Base-by-base conservation (phyloP, 2,888 invertebrate species). In the Antheraea yamamai region DNA sequence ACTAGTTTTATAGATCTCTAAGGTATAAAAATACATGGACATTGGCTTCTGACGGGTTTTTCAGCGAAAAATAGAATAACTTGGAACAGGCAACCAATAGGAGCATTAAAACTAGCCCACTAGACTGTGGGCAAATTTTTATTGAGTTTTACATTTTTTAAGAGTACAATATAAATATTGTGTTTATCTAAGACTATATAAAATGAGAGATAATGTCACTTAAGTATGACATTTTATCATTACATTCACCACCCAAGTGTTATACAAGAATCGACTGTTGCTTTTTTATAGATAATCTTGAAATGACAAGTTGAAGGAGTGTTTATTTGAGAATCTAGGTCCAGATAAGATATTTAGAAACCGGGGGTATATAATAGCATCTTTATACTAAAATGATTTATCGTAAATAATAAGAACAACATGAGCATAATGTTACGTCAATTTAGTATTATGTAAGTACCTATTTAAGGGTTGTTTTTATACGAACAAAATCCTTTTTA, bases 301-400 rank as follows among this genome's bases (percentile, higher is more conserved):
- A 26, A 20, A 66, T 30, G 71, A 74, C 74, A 71, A 61, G 23
- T 58, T 71, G 58, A 71, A 26, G 70, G 18, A 52, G 74, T 52
- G 35, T 70, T 30, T 35, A 1, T n/a, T 71, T 71, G 35, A 23
- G 47, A 71, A 58, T 71, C 52, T 55, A 61, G 55, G n/a, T 35
- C 1, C 4, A 26, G 74, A 70, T 68, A 68, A 68, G 68, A 68
- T 35, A 71, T 71, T 39, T 12, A 23, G 26, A 58, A n/a, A 58
- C 39, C 23, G 39, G 18, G 26, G 70, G 52, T 55, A 72, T 72
- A 74, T 68, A 35, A 51, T 23, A 35, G 35, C 35, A 55, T 70
- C 39, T 39, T 39, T 39, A 39, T 39, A 39, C 0, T 12, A 47
- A 47, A 47, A 47, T 47, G 47, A 47, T 47, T 70, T 70, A 39